phyloP scores from a whole-genome alignment of 2,113 vertebrate species.

The Xenopus laevis region DNA sequence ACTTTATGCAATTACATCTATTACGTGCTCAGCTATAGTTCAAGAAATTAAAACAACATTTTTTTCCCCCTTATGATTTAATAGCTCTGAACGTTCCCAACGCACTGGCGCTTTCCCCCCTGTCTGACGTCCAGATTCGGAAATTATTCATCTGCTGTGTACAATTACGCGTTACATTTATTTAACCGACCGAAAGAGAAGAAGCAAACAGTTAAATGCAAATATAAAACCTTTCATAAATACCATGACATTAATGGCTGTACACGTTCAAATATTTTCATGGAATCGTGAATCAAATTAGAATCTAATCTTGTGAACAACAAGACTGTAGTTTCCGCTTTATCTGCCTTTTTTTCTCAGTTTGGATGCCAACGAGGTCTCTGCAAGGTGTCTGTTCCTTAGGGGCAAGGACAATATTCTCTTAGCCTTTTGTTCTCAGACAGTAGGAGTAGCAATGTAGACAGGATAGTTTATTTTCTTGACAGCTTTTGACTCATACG shows the following conservation, averaged over 20 bases:
- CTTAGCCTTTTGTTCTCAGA: conserved; percentile 20
- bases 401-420: neutral
- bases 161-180: conserved; percentile 49
- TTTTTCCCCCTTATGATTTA: conserved; percentile 42
- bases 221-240: conserved; percentile 41
- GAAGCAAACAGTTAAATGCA: conserved; percentile 10
- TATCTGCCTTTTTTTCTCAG: neutral
- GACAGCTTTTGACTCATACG: neutral
- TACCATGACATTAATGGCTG: conserved; percentile 35
- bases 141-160: conserved; percentile 32
- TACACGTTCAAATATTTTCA: conserved; percentile 7
- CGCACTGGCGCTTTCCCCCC: conserved; percentile 14
- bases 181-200: conserved; percentile 41
- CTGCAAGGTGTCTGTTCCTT: no score
- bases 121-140: conserved; percentile 43
- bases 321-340: conserved; percentile 2
- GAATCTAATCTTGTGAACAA: neutral
- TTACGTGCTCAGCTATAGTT: conserved; percentile 46
- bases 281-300: conserved; percentile 30
- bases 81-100: conserved; percentile 29
- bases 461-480: neutral
- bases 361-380: neutral
- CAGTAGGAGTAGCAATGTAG: conserved; percentile 9
- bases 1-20: conserved; percentile 49
- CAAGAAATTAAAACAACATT: conserved; percentile 44